Conservation (phyloP, 1,140 invertebrate species). For the Heliconius melpomene region DNA sequence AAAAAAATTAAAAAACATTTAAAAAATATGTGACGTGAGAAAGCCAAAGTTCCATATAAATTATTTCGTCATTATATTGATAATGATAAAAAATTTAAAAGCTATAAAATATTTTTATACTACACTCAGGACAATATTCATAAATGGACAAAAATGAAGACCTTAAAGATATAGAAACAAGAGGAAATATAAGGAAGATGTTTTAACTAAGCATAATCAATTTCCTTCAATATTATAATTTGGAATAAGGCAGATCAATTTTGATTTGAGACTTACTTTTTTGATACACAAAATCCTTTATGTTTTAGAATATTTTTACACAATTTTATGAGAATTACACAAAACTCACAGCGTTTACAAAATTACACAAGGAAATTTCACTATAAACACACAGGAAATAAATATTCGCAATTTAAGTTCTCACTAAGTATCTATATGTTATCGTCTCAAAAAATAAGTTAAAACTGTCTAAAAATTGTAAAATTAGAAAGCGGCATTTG, state of each 20-base stretch:
- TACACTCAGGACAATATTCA: too few species aligned
- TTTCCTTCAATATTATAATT: too few species aligned
- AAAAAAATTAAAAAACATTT: background rate
- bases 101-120: too few species aligned
- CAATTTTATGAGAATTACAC: background rate
- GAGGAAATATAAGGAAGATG: too few species aligned
- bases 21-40: too few species aligned
- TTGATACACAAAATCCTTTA: background rate
- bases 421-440: background rate
- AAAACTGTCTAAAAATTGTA: conserved; percentile 29
- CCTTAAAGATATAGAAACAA: too few species aligned
- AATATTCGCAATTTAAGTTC: background rate
- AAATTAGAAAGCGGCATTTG: conserved; percentile 25
- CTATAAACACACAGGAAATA: background rate
- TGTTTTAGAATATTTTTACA: background rate
- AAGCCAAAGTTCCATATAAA: too few species aligned
- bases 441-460: conserved; percentile 12
- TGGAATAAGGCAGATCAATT: too few species aligned
- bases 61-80: too few species aligned
- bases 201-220: too few species aligned
- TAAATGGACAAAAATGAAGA: too few species aligned
- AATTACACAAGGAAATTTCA: background rate
- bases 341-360: background rate
- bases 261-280: background rate
- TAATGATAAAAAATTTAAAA: too few species aligned